Conservation (phyloP, 2,113 vertebrate species). For the Nymphicus hollandicus region DNA sequence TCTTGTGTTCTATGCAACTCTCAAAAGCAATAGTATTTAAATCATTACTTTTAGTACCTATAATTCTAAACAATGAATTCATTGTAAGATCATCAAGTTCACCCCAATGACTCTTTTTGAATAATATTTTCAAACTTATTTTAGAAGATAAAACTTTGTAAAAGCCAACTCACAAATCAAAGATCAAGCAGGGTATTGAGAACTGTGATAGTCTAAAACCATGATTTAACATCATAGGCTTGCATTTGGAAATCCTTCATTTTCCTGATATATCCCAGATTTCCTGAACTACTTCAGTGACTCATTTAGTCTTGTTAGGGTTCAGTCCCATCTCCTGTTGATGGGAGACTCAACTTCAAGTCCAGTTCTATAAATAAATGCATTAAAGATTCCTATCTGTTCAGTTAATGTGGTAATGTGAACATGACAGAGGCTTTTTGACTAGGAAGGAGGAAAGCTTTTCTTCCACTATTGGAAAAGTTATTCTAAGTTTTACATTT, state of each 20-base stretch:
- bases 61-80: neutral
- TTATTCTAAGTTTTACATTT: neutral
- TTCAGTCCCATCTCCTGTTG: neutral
- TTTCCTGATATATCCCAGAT: neutral
- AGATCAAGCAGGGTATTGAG: neutral
- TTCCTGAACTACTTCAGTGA: neutral
- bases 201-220: neutral
- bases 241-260: neutral
- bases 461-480: neutral
- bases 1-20: neutral
- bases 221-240: neutral
- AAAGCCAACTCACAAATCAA: neutral
- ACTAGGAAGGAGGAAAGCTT: neutral
- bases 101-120: neutral
- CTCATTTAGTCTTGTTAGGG: neutral
- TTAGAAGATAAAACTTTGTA: neutral
- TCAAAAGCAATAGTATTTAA: neutral
- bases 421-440: neutral
- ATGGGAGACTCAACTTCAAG: neutral
- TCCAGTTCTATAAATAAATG: neutral
- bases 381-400: neutral
- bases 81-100: neutral
- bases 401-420: neutral
- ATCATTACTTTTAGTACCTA: neutral
- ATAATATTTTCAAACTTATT: neutral